A percentile compares a stretch with the other conserved stretches of the same genome.
phyloP scores from a whole-genome alignment of 2,113 vertebrate species.

The Phyllostomus discolor region DNA sequence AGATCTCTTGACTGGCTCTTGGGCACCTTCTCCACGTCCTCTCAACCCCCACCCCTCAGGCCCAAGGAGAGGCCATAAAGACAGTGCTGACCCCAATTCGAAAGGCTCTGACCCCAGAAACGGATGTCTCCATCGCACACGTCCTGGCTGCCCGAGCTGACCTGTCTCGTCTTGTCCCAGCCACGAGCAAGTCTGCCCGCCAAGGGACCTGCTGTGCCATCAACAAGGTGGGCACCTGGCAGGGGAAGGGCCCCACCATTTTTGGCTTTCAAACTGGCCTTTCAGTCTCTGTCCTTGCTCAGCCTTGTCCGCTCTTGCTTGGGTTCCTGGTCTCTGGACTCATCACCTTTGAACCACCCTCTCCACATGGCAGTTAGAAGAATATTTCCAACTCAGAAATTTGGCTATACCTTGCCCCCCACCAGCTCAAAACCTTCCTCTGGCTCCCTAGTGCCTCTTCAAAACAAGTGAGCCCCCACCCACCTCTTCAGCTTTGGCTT shows the following conservation, averaged over 20 bases:
- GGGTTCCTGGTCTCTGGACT: background rate
- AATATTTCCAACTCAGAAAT: background rate
- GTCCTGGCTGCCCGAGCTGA: conserved; percentile 87
- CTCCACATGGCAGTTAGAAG: background rate
- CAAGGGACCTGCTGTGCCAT: conserved; percentile 77
- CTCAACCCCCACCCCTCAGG: conserved; percentile 22
- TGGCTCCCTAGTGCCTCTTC: background rate
- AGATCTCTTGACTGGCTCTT: background rate
- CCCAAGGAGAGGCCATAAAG: conserved; percentile 59
- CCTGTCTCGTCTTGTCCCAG: conserved; percentile 82
- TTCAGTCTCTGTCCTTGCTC: background rate
- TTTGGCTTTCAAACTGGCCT: background rate
- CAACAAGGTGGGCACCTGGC: conserved; percentile 82
- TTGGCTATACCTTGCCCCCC: background rate
- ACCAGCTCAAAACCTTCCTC: background rate
- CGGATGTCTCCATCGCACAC: conserved; percentile 77
- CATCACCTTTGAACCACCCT: background rate
- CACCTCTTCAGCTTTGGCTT: background rate
- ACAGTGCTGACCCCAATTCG: conserved; percentile 62
- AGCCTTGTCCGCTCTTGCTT: background rate
- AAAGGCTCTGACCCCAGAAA: conserved; percentile 28
- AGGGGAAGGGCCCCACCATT: background rate
- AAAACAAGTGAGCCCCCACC: background rate
- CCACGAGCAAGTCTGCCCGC: conserved; percentile 66
- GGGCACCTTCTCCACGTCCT: background rate